Evolutionary conservation across 30 jellyfish, hydroid and myxozoan genomes (phyloP).

Genomic region (Clytia hemisphaerica): DNA sequence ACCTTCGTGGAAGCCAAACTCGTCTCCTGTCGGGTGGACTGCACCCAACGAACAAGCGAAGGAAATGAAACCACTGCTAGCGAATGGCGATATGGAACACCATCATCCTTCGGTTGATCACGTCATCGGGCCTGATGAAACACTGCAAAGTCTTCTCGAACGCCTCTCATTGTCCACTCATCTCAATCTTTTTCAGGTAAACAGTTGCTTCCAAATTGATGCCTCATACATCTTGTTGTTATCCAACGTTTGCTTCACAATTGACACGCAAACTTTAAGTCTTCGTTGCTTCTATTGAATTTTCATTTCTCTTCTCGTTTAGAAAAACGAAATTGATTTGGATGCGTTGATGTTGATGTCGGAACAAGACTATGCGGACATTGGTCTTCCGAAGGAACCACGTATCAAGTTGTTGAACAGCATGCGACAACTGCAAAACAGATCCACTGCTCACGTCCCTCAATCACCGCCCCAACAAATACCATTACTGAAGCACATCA

Average conservation of each 20-base stretch:
- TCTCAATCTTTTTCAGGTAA: constrained; percentile 72
- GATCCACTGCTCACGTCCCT: too few relatives aligned
- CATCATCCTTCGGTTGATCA: constrained; percentile 31
- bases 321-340: constrained; percentile 90
- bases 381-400: constrained; percentile 93
- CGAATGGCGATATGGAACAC: background rate
- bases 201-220: background rate
- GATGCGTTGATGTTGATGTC: constrained; percentile 92
- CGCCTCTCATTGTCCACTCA: constrained; percentile 67
- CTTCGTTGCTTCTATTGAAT: too few relatives aligned
- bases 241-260: background rate
- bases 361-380: constrained; percentile 95
- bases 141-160: constrained; percentile 65
- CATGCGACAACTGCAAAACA: constrained; percentile 54
- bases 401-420: constrained; percentile 77
- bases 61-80: background rate
- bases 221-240: background rate
- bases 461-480: too few relatives aligned
- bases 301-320: background rate
- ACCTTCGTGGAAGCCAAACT: constrained; percentile 8
- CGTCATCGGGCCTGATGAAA: constrained; percentile 48
- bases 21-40: constrained; percentile 22
- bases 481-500: too few relatives aligned
- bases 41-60: constrained; percentile 16
- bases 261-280: too few relatives aligned